Evolutionary conservation across 37 sponge, comb jelly and placozoan species (phyloP), one percentile per base, ranked within the genome.

Genomic region (Sycon ciliatum): DNA sequence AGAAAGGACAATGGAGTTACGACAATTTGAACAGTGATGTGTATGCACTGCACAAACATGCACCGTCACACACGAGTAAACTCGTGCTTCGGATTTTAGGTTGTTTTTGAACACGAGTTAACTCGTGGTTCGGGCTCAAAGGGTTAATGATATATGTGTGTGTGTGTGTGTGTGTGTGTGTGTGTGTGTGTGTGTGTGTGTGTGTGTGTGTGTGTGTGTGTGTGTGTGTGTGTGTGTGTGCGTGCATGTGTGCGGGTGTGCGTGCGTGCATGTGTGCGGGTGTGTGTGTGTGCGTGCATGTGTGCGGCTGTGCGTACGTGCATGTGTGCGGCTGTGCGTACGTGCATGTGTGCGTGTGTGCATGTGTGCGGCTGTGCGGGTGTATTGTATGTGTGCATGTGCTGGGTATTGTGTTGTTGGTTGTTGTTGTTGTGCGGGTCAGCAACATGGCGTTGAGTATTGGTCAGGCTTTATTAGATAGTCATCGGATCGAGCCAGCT

Each of bases 101-200:
- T n/a, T n/a, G n/a, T n/a, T n/a, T n/a, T n/a, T n/a, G n/a, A n/a
- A n/a, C n/a, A n/a, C n/a, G n/a, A n/a, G n/a, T n/a, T n/a, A n/a
- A n/a, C n/a, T n/a, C n/a, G 49, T 42, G 49, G 13, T 42, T 9
- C 49, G 13, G 49, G 13, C 13, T 18, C 13, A 13, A 13, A 42
- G 13, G 49, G 13, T 42, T 13, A 18, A 42, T 42, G 49, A 42
- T 42, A 13, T 42, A 42, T 42, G 49, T 42, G 9, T 42, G 49
- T 42, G 49, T 42, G 49, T 42, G 49, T 42, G 49, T 42, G 49
- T 42, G 49, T 42, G 49, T 42, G 49, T 42, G 49, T 42, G 49
- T 42, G 49, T 42, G 49, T 42, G 49, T 42, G 49, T 42, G 49
- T 42, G 49, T 42, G 49, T 42, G 49, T 42, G 49, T 42, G 49